Evolutionary conservation across 92 coral and sea anemone genomes (phyloP), one percentile per base, ranked within the genome.

Genomic region (Blastomussa wellsi): DNA sequence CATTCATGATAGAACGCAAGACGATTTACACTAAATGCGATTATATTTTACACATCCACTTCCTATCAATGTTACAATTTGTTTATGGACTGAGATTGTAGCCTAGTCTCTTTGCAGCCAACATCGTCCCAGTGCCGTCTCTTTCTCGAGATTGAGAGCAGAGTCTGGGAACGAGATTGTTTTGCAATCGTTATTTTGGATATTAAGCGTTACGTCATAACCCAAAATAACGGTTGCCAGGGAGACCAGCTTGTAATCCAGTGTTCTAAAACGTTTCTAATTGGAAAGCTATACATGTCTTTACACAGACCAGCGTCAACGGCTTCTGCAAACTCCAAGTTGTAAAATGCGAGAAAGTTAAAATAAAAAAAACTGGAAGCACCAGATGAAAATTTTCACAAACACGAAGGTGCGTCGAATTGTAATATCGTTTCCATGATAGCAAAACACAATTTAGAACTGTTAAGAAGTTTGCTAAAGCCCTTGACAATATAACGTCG

Each of bases 21-120:
- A n/a, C n/a, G n/a, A n/a, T n/a, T n/a, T n/a, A n/a, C 59, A 29
- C 79, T 74, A 74, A 35, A 42, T 44, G 79, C 33, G 48, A 47
- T 26, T 47, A 42, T 60, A 74, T 74, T 74, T 35, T 24, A 73
- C 78, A 44, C 59, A 33, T 15, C 36, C 37, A 42, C 39, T 28
- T 44, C 37, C 15, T 26, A 26, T 17, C 59, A 74, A 3, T 26
- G 36, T 28, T n/a, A 74, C 22, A n/a, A 44, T 44, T 74, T 33
- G 12, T 74, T 74, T 0, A 12, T 29, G 13, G 39, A 28, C n/a
- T 8, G 36, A 29, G 65, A 24, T 62, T 62, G 33, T 28, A 29
- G 33, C 68, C 68, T 62, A 1, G 68, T 62, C 33, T 62, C 68
- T n/a, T n/a, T 31, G 14, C 66, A 59, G 8, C 32, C 11, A 24